A percentile compares a stretch with the other conserved stretches of the same genome.
Conservation (phyloP, 1,140 invertebrate species). For the Lysiphlebus fabarum region DNA sequence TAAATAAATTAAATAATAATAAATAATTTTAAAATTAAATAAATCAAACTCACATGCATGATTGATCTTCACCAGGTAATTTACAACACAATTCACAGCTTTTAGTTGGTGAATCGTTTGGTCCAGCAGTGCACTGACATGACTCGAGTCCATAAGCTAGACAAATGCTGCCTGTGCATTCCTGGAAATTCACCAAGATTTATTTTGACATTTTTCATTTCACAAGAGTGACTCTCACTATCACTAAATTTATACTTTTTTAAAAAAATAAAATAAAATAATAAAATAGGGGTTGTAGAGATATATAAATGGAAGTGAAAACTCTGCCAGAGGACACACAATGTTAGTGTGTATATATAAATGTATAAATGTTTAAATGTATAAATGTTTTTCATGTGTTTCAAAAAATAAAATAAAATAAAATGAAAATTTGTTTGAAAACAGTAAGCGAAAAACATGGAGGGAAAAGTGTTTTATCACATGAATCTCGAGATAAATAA, state of each 20-base stretch:
- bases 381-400: background rate
- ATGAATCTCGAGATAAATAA: background rate
- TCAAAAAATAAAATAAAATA: too few species aligned
- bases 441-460: too few species aligned
- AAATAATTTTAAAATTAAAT: background rate
- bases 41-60: constrained; percentile 59
- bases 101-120: constrained; percentile 74
- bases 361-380: too few species aligned
- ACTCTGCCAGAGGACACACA: background rate
- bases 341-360: background rate
- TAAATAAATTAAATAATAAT: constrained; percentile 4
- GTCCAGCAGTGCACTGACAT: constrained; percentile 83
- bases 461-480: too few species aligned
- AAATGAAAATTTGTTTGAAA: too few species aligned
- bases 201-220: constrained; percentile 12
- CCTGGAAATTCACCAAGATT: constrained; percentile 53
- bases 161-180: constrained; percentile 92
- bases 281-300: too few species aligned
- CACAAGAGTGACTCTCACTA: constrained; percentile 11
- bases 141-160: constrained; percentile 91
- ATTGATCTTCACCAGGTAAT: constrained; percentile 75
- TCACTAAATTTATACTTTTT: constrained; percentile 15
- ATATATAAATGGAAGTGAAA: too few species aligned
- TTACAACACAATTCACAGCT: constrained; percentile 89
- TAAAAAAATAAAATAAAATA: too few species aligned